phyloP scores from a whole-genome alignment of 2,797 vertebrate genomes.

The Pangasius krempfi region DNA sequence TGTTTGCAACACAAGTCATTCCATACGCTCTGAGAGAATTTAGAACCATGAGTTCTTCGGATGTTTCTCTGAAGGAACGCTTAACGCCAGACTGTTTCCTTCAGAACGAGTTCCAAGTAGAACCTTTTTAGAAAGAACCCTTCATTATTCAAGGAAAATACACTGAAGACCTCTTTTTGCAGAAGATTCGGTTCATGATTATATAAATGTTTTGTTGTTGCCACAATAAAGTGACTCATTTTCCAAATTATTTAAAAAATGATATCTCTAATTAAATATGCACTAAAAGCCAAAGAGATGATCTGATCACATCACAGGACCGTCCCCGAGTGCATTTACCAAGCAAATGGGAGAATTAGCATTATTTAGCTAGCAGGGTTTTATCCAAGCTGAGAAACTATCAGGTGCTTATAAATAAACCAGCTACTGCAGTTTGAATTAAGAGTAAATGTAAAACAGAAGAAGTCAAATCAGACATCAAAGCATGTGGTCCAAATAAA shows the following conservation, averaged over 20 bases:
- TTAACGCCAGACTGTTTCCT: background rate
- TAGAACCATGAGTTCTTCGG: background rate
- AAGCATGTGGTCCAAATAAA: background rate
- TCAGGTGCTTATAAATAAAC: background rate
- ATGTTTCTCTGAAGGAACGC: background rate
- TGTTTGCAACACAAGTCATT: background rate
- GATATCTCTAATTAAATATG: background rate
- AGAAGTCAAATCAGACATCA: slow-evolving; percentile 11
- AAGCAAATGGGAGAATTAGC: background rate
- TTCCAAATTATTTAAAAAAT: background rate
- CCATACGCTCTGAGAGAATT: background rate
- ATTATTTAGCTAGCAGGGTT: background rate
- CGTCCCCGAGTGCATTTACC: background rate
- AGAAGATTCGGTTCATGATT: background rate
- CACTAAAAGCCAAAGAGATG: background rate
- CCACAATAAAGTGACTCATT: background rate
- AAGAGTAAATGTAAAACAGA: background rate
- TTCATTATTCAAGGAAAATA: background rate
- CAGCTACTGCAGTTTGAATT: background rate
- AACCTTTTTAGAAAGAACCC: background rate
- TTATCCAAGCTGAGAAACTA: background rate
- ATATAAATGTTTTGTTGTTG: background rate
- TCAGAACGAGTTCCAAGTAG: background rate
- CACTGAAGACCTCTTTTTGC: background rate
- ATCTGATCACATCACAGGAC: background rate